A percentile compares a stretch with the other conserved stretches of the same genome.
These are phyloP conservation scores for Frankliniella intonsa DNA, from an alignment of 2,888 invertebrate genomes.

Conservation along the genomic window DNA sequence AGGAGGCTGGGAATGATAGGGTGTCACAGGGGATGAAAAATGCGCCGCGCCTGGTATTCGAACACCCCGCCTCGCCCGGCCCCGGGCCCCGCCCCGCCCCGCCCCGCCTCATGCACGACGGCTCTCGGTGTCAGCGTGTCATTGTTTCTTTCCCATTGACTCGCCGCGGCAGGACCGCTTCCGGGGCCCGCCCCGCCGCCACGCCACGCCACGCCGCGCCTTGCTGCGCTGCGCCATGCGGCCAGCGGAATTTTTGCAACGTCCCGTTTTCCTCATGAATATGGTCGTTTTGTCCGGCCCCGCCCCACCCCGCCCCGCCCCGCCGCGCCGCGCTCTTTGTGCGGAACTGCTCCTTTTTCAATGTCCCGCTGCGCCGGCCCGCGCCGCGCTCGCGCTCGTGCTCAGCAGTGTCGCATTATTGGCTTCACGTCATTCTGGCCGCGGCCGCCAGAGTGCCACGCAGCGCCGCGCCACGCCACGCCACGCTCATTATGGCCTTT, in stretches of 20 bases:
- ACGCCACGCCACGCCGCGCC: background rate
- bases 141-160: no score
- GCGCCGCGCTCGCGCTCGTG: background rate
- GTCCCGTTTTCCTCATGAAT: no score
- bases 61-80: background rate
- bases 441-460: background rate
- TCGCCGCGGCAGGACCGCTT: no score
- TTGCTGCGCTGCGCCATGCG: background rate
- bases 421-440: slow-evolving; percentile 5
- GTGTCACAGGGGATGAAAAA: no score
- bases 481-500: slow-evolving; percentile 10
- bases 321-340: no score
- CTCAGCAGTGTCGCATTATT: slow-evolving; percentile 16
- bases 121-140: no score
- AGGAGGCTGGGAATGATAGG: no score
- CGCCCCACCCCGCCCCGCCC: no score
- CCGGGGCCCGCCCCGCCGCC: background rate
- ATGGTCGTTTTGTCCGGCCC: no score
- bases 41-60: background rate
- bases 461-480: background rate
- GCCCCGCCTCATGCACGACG: no score
- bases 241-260: no score
- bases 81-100: background rate
- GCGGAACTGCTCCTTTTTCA: no score
- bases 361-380: background rate